phyloP scores from a whole-genome alignment of 2,888 invertebrate genomes.

The Dynastes maya region DNA sequence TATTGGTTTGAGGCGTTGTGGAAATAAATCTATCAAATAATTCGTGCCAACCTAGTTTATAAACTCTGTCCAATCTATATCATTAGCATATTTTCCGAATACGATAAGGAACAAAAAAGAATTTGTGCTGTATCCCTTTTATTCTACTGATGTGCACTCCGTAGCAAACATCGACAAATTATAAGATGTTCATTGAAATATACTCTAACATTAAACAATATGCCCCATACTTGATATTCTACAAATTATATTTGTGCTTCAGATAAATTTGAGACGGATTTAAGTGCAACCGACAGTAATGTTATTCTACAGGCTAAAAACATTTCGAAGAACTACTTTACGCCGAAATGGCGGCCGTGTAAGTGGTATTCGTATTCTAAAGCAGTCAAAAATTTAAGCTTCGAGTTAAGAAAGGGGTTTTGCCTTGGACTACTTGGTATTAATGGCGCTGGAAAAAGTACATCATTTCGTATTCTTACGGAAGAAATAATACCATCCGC shows the following conservation, averaged over 20 bases:
- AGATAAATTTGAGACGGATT: background rate
- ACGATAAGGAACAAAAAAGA: too few relatives aligned
- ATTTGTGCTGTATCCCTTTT: too few relatives aligned
- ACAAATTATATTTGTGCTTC: background rate
- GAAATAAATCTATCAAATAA: too few relatives aligned
- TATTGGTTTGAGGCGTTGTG: too few relatives aligned
- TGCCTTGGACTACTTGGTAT: conserved; percentile 89
- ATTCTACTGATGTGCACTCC: too few relatives aligned
- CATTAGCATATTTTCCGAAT: too few relatives aligned
- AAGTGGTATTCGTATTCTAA: background rate
- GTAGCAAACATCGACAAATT: too few relatives aligned
- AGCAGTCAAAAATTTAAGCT: conserved; percentile 70
- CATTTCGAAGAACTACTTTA: conserved; percentile 35
- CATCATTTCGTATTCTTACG: conserved; percentile 89
- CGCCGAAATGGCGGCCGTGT: background rate
- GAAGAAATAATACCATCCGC: conserved; percentile 70
- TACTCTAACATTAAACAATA: too few relatives aligned
- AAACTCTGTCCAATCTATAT: too few relatives aligned
- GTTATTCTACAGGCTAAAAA: background rate
- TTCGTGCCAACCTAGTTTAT: too few relatives aligned
- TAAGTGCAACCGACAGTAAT: background rate
- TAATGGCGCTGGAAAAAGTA: conserved; percentile 92
- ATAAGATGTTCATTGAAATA: too few relatives aligned
- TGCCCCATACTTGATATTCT: too few relatives aligned
- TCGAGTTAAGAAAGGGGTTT: conserved; percentile 80